phyloP scores from a whole-genome alignment of 1,140 invertebrate species.

The Diabrotica undecimpunctata region DNA sequence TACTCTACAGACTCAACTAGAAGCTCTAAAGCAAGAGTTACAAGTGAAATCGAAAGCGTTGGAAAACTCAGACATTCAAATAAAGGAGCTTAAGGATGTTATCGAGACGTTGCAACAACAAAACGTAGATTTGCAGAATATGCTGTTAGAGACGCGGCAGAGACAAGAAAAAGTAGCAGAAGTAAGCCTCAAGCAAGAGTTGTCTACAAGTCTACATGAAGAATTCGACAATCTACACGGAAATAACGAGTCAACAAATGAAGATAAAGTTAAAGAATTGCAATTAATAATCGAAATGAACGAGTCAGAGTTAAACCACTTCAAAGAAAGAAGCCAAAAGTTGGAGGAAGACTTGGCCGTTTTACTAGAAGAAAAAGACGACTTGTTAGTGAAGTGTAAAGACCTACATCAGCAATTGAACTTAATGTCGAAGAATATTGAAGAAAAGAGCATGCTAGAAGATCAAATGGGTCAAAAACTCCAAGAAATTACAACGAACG shows the following conservation, averaged over 20 bases:
- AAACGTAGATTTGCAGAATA: slow-evolving; percentile 28
- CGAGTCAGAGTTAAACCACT: slow-evolving; percentile 62
- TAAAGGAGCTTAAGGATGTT: slow-evolving; percentile 23
- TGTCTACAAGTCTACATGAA: slow-evolving; percentile 31
- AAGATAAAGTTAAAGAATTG: slow-evolving; percentile 67
- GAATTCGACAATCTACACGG: slow-evolving; percentile 23
- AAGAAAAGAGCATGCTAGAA: slow-evolving; percentile 54
- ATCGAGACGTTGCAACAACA: slow-evolving; percentile 24
- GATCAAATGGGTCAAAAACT: slow-evolving; percentile 54
- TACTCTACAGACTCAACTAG: slow-evolving; percentile 34
- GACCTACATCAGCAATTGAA: slow-evolving; percentile 54
- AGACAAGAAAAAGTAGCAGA: slow-evolving; percentile 30
- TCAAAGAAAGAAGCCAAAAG: slow-evolving; percentile 56
- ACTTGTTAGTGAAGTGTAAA: slow-evolving; percentile 54
- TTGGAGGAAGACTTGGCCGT: slow-evolving; percentile 57
- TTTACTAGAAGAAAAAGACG: slow-evolving; percentile 54
- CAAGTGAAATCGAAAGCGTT: slow-evolving; percentile 34
- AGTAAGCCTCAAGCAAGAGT: slow-evolving; percentile 35
- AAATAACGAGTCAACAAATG: slow-evolving; percentile 22
- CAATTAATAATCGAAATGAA: slow-evolving; percentile 69
- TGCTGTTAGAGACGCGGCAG: slow-evolving; percentile 27
- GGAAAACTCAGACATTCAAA: slow-evolving; percentile 34
- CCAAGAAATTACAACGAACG: slow-evolving; percentile 53
- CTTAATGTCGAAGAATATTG: slow-evolving; percentile 52
- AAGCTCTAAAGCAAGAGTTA: slow-evolving; percentile 36